These are phyloP conservation scores for Pectinophora gossypiella DNA, from an alignment of 1,140 invertebrate species.

Conservation along the genomic window DNA sequence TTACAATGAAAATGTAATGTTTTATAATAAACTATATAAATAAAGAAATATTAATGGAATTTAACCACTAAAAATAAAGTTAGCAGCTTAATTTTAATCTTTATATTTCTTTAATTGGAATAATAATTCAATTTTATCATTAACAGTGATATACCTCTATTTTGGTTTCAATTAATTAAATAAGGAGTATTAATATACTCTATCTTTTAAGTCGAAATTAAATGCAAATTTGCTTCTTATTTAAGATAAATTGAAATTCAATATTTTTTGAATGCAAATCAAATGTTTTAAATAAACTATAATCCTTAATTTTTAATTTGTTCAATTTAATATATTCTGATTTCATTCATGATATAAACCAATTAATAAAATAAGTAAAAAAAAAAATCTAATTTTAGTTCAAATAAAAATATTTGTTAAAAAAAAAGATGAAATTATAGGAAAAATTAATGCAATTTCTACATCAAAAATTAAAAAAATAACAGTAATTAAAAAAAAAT, in stretches of 20 bases:
- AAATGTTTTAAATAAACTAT: constrained; percentile 79
- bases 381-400: constrained; percentile 60
- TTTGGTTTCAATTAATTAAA: constrained; percentile 76
- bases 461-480: constrained; percentile 82
- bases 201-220: constrained; percentile 78
- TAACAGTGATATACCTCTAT: constrained; percentile 77
- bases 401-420: constrained; percentile 54
- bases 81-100: constrained; percentile 63
- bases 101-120: constrained; percentile 65
- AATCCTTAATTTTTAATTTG: constrained; percentile 75
- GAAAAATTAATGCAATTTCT: constrained; percentile 77
- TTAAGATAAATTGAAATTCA: constrained; percentile 73
- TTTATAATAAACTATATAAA: constrained; percentile 77
- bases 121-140: constrained; percentile 66
- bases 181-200: constrained; percentile 67
- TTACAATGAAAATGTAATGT: constrained; percentile 78
- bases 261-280: constrained; percentile 79
- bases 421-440: constrained; percentile 63
- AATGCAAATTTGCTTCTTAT: constrained; percentile 76
- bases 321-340: constrained; percentile 78
- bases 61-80: constrained; percentile 73
- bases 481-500: constrained; percentile 79
- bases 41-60: constrained; percentile 69
- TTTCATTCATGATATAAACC: constrained; percentile 79
- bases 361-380: constrained; percentile 75